phyloP scores from a whole-genome alignment of 2,113 vertebrate genomes.

The Gambusia holbrooki region DNA sequence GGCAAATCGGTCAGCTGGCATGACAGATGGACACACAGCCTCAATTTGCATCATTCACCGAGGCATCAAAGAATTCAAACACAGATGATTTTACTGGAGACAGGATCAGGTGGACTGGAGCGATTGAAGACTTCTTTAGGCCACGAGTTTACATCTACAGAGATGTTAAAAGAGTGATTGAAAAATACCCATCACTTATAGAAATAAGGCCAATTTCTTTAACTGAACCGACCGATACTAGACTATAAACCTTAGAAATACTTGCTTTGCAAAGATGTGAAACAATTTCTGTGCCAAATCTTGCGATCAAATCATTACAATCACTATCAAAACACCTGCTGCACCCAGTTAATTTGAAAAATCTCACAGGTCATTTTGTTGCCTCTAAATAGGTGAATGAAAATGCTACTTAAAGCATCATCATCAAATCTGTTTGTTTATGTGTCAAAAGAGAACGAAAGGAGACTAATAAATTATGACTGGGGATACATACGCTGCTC shows the following conservation, averaged over 20 bases:
- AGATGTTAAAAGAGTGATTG: not conserved
- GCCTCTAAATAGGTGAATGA: not conserved
- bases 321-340: not conserved
- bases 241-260: not conserved
- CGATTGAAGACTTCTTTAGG: constrained; percentile 38
- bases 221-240: not conserved
- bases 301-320: not conserved
- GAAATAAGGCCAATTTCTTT: not conserved
- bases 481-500: constrained; percentile 95
- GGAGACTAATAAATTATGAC: constrained; percentile 32
- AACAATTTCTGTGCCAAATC: not conserved
- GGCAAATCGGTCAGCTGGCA: constrained; percentile 56
- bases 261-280: not conserved
- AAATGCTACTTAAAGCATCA: not conserved
- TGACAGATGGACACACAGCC: constrained; percentile 64
- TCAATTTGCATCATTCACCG: constrained; percentile 11
- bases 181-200: not conserved
- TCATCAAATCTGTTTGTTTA: constrained; percentile 9
- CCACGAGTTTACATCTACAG: not conserved
- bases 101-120: constrained; percentile 43
- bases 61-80: constrained; percentile 19
- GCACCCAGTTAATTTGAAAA: not conserved
- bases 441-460: constrained; percentile 40
- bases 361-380: not conserved
- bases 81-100: constrained; percentile 29